A percentile compares a stretch with the other conserved stretches of the same genome.
These are phyloP conservation scores for Simalia tracyae DNA, from an alignment of 2,797 vertebrate species.

Conservation along the genomic window DNA sequence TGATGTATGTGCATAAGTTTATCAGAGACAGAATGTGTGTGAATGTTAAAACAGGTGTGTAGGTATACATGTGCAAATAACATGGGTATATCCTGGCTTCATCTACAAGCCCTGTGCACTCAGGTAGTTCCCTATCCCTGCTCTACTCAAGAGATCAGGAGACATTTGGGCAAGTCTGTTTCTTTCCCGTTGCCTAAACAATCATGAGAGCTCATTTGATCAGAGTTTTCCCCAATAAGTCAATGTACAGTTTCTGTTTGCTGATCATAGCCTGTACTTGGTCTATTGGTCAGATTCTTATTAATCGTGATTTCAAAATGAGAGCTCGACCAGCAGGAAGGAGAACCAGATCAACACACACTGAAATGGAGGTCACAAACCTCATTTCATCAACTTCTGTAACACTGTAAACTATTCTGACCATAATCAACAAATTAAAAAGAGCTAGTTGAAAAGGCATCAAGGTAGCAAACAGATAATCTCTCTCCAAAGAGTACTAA, in stretches of 20 bases:
- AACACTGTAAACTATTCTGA: constrained; percentile 18
- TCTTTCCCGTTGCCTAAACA: background rate
- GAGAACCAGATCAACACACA: constrained; percentile 8
- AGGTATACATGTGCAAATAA: background rate
- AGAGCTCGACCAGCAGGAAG: background rate
- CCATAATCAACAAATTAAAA: constrained; percentile 25
- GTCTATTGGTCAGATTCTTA: background rate
- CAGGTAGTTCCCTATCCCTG: background rate
- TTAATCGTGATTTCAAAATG: constrained; percentile 5
- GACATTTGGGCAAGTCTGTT: background rate
- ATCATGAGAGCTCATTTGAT: background rate
- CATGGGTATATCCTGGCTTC: background rate
- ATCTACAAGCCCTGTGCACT: background rate
- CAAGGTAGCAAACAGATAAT: constrained; percentile 8
- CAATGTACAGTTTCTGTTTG: background rate
- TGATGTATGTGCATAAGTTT: background rate
- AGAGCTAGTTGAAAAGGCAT: constrained; percentile 26
- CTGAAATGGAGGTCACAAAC: constrained; percentile 10
- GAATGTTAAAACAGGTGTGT: background rate
- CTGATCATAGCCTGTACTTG: background rate
- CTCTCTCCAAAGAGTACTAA: background rate
- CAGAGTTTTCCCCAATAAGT: background rate
- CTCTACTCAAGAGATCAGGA: background rate
- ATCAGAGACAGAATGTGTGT: background rate
- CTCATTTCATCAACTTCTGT: constrained; percentile 31